Base-by-base conservation (phyloP, 2,113 vertebrate species). In the Talpa occidentalis region DNA sequence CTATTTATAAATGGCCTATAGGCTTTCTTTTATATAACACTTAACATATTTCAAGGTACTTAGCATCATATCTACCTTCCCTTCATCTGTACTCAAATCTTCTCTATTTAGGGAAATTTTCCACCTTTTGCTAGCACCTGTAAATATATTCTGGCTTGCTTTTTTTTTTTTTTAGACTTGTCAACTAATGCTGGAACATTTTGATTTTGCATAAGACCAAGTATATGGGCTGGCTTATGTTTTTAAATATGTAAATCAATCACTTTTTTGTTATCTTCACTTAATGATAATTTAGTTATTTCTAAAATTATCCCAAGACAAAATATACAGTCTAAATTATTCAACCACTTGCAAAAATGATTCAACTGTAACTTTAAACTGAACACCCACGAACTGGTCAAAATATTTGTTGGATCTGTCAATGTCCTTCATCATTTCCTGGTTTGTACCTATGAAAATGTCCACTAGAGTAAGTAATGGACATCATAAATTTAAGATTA, bases 361-460 rank as follows among this genome's bases (percentile, higher is more conserved):
- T 70, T 80, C 60, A 40, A 59, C 44, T 70, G 49, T 49, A 94
- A 73, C 84, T 97, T 76, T 84, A 92, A 93, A 64, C 49, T 72
- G 35, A 64, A 94, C 64, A 84, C 19, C 32, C 84, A 94, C 7
- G 77, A 74, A 66, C 21, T 79, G 32, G 59, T 96, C 88, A 80
- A 92, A 95, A 96, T 90, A 89, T 86, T 88, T 91, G 69, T 89
- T 54, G 87, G 93, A 66, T 90, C 47, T 91, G 82, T 88, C 89
- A 94, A 42, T 79, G 62, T 69, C 79, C 44, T 91, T 93, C 70
- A 62, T 86, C 76, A 73, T 94, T 95, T 95, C 80, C 88, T 97
- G 84, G 40, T 59, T 79, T 94, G 84, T 91, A 21, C 30, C 62
- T 88, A 69, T 73, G 26, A 95, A 95, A 96, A 79, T 32, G 77